A percentile compares a stretch with the other conserved stretches of the same genome.
These are phyloP conservation scores for Rhinogobio ventralis DNA, from an alignment of 2,797 vertebrate species.

Conservation along the genomic window DNA sequence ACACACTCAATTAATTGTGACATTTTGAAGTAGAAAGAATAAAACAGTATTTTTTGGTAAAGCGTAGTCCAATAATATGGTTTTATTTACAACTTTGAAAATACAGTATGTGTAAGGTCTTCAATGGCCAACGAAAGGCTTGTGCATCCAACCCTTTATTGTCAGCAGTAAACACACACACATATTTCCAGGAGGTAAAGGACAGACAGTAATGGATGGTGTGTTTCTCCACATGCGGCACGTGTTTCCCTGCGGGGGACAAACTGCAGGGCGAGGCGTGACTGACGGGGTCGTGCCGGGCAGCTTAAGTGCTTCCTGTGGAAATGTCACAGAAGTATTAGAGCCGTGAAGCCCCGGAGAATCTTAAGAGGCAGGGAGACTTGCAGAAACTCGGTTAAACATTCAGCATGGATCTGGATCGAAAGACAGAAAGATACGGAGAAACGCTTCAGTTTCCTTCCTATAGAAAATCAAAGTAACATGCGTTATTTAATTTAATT, in stretches of 20 bases:
- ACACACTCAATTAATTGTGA: too few relatives aligned
- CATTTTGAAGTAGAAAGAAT: neutral
- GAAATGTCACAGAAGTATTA: constrained; percentile 61
- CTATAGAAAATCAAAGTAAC: neutral
- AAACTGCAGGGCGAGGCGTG: too few relatives aligned
- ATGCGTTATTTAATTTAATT: too few relatives aligned
- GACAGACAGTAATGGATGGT: neutral
- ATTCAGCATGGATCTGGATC: constrained; percentile 25
- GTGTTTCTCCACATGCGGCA: neutral
- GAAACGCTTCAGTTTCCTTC: neutral
- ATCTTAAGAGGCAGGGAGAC: neutral
- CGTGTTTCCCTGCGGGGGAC: neutral
- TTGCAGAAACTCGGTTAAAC: too few relatives aligned
- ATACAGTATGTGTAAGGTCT: neutral
- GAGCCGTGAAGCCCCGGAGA: constrained; percentile 61
- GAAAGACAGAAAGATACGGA: neutral
- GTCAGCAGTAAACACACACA: neutral
- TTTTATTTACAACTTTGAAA: neutral
- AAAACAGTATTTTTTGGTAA: neutral
- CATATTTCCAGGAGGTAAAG: neutral
- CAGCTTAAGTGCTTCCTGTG: constrained; percentile 44
- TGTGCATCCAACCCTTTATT: neutral
- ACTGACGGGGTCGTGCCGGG: neutral
- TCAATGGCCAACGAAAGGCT: neutral
- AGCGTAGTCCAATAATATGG: neutral